phyloP scores from a whole-genome alignment of 2,888 invertebrate species.

The Syrista parreyssii region DNA sequence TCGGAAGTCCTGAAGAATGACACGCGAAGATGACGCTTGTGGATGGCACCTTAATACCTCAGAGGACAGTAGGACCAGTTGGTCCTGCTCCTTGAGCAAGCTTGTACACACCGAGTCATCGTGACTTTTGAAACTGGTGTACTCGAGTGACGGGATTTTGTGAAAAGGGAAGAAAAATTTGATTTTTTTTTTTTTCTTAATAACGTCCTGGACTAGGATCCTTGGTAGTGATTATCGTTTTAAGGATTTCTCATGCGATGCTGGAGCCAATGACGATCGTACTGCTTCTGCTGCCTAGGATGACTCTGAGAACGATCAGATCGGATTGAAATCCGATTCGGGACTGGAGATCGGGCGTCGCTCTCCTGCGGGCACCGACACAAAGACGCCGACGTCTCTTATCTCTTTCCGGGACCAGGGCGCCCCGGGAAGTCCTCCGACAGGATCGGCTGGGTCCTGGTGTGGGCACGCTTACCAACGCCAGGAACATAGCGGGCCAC shows the following conservation, averaged over 20 bases:
- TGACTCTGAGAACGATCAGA: conserved; percentile 28
- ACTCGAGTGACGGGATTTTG: background rate
- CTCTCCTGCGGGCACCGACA: conserved; percentile 45
- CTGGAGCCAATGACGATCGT: conserved; percentile 10
- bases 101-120: background rate
- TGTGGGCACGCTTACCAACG: conserved; percentile 20
- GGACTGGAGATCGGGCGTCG: conserved; percentile 34
- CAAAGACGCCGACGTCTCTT: conserved; percentile 60
- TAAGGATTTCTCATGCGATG: conserved; percentile 2
- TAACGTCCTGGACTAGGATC: background rate
- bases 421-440: conserved; percentile 53
- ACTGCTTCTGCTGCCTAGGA: conserved; percentile 15
- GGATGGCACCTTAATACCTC: background rate
- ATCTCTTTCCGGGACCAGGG: conserved; percentile 51
- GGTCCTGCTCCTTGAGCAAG: background rate
- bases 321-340: conserved; percentile 43
- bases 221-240: background rate
- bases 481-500: conserved; percentile 46
- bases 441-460: conserved; percentile 29
- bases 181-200: background rate
- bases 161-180: background rate
- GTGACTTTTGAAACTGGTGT: background rate
- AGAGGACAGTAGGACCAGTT: background rate
- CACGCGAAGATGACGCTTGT: background rate
- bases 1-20: background rate